Evolutionary conservation across 2,113 vertebrate species (phyloP).

Genomic region (Dipodomys ordii): DNA sequence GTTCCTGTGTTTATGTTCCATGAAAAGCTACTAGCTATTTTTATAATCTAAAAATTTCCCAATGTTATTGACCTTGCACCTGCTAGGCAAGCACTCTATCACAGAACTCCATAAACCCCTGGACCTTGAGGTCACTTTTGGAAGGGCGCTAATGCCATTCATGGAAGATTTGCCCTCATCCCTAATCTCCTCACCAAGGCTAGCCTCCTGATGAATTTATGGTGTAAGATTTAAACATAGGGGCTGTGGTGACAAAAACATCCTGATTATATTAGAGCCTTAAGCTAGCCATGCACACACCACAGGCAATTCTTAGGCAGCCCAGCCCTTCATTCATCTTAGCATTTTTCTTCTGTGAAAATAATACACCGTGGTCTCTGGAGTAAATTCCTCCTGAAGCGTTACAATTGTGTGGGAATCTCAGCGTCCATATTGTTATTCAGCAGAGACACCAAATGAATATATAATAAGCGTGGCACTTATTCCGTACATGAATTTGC

Average conservation of each 20-base stretch:
- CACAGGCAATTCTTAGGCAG: background rate
- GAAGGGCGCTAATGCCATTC: background rate
- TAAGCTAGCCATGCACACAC: background rate
- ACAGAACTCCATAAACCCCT: background rate
- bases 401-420: background rate
- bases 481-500: slow-evolving; percentile 28
- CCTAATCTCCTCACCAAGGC: background rate
- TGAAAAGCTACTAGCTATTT: background rate
- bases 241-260: background rate
- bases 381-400: slow-evolving; percentile 5
- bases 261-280: background rate
- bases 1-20: background rate
- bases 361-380: background rate
- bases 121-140: no score
- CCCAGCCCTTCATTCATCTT: background rate
- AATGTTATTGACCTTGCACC: no score
- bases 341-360: slow-evolving; percentile 1
- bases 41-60: background rate
- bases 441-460: slow-evolving; percentile 6
- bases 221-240: background rate
- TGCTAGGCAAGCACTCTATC: background rate
- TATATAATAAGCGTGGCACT: slow-evolving; percentile 13
- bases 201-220: no score
- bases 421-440: slow-evolving; percentile 28
- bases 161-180: background rate